A percentile compares a stretch with the other conserved stretches of the same genome.
Conservation (phyloP, 2,888 invertebrate species). For the Notodonta ziczac region DNA sequence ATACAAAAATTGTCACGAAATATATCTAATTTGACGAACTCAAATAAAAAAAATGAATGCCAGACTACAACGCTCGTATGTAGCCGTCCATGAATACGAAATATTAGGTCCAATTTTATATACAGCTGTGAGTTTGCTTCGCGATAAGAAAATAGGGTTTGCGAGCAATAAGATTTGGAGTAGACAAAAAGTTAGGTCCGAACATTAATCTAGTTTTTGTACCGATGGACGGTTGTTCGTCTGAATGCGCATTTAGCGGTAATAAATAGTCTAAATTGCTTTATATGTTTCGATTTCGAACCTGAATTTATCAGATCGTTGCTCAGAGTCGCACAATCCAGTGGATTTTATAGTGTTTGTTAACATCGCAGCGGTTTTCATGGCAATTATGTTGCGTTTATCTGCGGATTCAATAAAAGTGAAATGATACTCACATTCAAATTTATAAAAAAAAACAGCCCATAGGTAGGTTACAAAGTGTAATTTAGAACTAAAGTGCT, state of each 20-base stretch:
- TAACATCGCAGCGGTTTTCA: too few species aligned
- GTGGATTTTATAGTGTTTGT: too few species aligned
- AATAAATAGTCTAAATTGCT: constrained; percentile 11
- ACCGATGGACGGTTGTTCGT: background rate
- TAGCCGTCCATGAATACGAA: constrained; percentile 3
- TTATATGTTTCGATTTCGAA: constrained; percentile 12
- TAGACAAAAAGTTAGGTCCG: constrained; percentile 4
- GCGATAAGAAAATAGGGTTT: constrained; percentile 8
- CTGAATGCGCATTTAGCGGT: background rate
- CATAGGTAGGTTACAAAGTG: too few species aligned
- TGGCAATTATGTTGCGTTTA: too few species aligned
- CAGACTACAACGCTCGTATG: background rate
- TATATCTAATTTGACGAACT: background rate
- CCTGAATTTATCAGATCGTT: constrained; percentile 1
- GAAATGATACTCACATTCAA: too few species aligned
- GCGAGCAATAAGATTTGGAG: constrained; percentile 2
- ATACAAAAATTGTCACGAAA: too few species aligned
- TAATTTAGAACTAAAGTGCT: too few species aligned
- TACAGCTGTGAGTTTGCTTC: background rate
- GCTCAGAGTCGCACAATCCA: background rate
- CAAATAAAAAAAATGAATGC: constrained; percentile 1
- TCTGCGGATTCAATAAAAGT: too few species aligned
- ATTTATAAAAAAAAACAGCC: too few species aligned
- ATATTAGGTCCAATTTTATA: constrained; percentile 2
- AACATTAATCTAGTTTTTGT: constrained; percentile 9